phyloP scores from a whole-genome alignment of 2,797 vertebrate genomes.

The Monodelphis domestica region DNA sequence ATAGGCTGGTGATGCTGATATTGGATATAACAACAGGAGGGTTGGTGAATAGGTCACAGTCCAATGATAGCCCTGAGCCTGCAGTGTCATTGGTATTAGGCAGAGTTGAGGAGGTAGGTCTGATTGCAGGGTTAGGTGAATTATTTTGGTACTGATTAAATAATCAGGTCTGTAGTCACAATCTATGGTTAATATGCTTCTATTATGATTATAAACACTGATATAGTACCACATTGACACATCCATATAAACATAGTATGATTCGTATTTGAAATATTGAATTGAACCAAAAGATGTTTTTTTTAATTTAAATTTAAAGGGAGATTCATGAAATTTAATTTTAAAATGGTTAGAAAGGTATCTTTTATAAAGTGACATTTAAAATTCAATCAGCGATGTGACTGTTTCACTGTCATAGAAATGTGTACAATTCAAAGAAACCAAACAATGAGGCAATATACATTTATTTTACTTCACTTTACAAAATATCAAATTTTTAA shows the following conservation, averaged over 20 bases:
- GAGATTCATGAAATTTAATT: not conserved
- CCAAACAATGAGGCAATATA: not conserved
- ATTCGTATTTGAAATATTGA: not conserved
- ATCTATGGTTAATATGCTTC: rapidly evolving
- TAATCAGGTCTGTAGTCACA: not conserved
- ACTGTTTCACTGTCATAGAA: not conserved
- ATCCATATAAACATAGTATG: not conserved
- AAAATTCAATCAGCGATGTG: not conserved
- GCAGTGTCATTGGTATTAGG: rapidly evolving
- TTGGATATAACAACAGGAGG: not conserved
- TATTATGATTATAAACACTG: not conserved
- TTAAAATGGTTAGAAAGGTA: not conserved
- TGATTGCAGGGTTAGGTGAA: rapidly evolving
- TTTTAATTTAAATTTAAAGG: not conserved
- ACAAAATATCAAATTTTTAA: constrained; percentile 39
- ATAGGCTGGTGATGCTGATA: not conserved
- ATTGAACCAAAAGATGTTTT: not conserved
- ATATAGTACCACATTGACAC: too few species aligned
- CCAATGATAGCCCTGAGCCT: not conserved
- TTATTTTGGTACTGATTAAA: not conserved
- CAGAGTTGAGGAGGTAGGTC: not conserved
- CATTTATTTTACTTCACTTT: not conserved
- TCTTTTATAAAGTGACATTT: constrained; percentile 4
- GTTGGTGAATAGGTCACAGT: not conserved
- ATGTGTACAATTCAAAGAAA: not conserved